Evolutionary conservation across 1,140 invertebrate species (phyloP).

Genomic region (Dendrolimus punctatus): DNA sequence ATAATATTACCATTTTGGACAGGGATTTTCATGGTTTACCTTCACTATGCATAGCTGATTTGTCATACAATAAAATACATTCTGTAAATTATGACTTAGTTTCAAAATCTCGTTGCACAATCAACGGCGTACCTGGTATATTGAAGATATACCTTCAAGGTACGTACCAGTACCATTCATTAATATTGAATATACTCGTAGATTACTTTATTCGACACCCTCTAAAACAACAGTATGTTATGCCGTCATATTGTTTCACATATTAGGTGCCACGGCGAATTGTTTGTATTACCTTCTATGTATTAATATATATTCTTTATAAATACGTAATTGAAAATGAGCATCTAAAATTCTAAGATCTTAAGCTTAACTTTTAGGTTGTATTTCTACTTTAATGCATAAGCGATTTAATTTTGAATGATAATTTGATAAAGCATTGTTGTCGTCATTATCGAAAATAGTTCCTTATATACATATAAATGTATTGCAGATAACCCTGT

Average conservation of each 20-base stretch:
- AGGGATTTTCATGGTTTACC: slow-evolving; percentile 86
- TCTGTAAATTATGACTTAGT: slow-evolving; percentile 81
- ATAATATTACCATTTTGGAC: slow-evolving; percentile 79
- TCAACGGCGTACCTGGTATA: slow-evolving; percentile 82
- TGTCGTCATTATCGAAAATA: too few species aligned
- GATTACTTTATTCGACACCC: background rate
- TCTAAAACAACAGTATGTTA: too few species aligned
- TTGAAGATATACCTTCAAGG: slow-evolving; percentile 86
- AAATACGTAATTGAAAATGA: too few species aligned
- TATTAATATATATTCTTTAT: too few species aligned
- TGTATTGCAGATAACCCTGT: slow-evolving; percentile 81
- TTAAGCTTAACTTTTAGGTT: too few species aligned
- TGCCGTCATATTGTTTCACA: too few species aligned
- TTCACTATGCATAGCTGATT: slow-evolving; percentile 82
- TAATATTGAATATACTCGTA: background rate
- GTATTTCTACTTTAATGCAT: background rate
- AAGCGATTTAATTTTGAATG: background rate
- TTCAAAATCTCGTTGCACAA: slow-evolving; percentile 82
- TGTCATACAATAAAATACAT: slow-evolving; percentile 82
- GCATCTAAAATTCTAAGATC: too few species aligned
- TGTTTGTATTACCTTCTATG: too few species aligned
- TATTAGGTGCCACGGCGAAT: too few species aligned
- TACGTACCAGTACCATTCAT: slow-evolving; percentile 42
- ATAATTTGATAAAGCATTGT: too few species aligned
- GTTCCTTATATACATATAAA: too few species aligned